phyloP scores from a whole-genome alignment of 2,113 vertebrate genomes.

The Elachura formosa region DNA sequence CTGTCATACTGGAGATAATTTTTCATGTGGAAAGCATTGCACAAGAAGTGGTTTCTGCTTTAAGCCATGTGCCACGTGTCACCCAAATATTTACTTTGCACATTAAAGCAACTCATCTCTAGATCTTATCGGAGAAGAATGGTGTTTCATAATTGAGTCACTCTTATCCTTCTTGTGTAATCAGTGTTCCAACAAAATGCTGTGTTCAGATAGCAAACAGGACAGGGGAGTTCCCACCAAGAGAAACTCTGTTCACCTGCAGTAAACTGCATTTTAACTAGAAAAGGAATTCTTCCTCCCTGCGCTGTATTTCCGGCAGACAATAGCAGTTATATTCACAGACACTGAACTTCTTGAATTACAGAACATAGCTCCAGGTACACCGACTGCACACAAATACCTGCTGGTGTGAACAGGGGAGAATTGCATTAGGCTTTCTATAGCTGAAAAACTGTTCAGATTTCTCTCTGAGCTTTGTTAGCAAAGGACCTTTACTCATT shows the following conservation, averaged over 20 bases:
- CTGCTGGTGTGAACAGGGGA: not conserved
- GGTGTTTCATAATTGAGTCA: not conserved
- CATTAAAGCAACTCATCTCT: not conserved
- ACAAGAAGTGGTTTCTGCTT: not conserved
- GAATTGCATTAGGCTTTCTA: not conserved
- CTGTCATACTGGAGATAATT: not conserved
- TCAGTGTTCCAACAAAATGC: not conserved
- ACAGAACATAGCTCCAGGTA: not conserved
- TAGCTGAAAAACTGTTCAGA: not conserved
- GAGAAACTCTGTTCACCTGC: not conserved
- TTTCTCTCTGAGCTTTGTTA: not conserved
- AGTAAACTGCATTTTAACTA: not conserved
- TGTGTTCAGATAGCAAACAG: not conserved
- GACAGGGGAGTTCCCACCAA: not conserved
- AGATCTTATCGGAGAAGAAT: conserved; percentile 5
- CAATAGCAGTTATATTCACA: not conserved
- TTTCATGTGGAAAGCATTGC: not conserved
- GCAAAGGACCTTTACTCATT: not conserved
- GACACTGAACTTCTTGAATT: not conserved
- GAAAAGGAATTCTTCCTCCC: not conserved
- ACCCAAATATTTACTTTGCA: not conserved
- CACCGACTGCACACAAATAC: not conserved
- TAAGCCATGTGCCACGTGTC: not conserved
- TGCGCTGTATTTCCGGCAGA: not conserved
- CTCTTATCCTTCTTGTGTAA: not conserved